Conservation (phyloP, 2,113 vertebrate species). For the Brachyistius frenatus region DNA sequence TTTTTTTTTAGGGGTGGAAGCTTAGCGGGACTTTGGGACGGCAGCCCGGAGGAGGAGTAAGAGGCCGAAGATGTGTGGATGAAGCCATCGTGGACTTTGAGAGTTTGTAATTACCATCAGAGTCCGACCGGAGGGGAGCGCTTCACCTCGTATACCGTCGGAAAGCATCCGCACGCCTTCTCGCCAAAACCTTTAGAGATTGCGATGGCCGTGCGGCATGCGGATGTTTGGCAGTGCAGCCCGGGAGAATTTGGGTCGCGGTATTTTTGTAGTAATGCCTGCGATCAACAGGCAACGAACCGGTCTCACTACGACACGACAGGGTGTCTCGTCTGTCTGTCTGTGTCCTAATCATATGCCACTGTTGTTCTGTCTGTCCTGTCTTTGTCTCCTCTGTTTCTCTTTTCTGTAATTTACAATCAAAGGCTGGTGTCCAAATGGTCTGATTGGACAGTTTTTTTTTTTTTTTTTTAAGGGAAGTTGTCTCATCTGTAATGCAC, state of each 20-base stretch:
- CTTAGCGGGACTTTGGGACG: slow-evolving; percentile 15
- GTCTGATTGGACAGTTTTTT: slow-evolving; percentile 7
- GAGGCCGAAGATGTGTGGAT: slow-evolving; percentile 25
- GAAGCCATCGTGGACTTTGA: slow-evolving; percentile 6
- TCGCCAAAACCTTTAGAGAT: slow-evolving; percentile 42
- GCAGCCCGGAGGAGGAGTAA: slow-evolving; percentile 1
- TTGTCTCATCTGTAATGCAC: slow-evolving; percentile 41
- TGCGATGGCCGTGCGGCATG: slow-evolving; percentile 38
- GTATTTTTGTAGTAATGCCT: not conserved
- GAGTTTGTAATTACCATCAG: slow-evolving; percentile 23
- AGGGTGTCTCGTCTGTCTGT: slow-evolving; percentile 33
- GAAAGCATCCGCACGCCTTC: slow-evolving; percentile 1
- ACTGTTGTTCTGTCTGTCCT: slow-evolving; percentile 1
- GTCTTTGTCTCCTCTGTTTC: not conserved
- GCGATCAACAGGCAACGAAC: not conserved
- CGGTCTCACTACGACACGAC: slow-evolving; percentile 16
- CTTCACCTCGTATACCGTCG: not conserved
- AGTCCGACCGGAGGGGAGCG: slow-evolving; percentile 11
- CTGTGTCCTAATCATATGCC: not conserved
- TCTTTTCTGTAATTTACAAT: not conserved
- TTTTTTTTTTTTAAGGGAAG: slow-evolving; percentile 15
- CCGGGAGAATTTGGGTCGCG: slow-evolving; percentile 4
- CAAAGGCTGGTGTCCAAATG: slow-evolving; percentile 24
- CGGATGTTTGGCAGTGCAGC: slow-evolving; percentile 13
- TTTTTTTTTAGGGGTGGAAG: not conserved